phyloP scores from a whole-genome alignment of 2,888 invertebrate species.

The Leptura quadrifasciata region DNA sequence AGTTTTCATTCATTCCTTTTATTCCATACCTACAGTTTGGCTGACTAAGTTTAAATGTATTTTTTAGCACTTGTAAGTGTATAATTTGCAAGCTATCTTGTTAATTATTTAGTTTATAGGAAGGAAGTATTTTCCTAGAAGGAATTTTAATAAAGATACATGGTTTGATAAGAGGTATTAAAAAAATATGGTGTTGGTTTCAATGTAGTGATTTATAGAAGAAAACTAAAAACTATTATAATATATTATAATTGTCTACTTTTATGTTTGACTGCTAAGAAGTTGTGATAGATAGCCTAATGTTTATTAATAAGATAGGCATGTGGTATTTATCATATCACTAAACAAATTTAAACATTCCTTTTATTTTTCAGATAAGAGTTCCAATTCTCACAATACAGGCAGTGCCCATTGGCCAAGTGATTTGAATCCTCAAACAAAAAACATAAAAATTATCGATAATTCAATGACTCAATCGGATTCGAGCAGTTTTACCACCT shows the following conservation, averaged over 20 bases:
- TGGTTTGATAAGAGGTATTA: too few species aligned
- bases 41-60: too few species aligned
- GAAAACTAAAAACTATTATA: too few species aligned
- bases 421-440: constrained; percentile 61
- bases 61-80: background rate
- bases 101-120: too few species aligned
- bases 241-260: too few species aligned
- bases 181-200: too few species aligned
- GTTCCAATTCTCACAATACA: constrained; percentile 52
- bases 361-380: constrained; percentile 56
- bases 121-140: too few species aligned
- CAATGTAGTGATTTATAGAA: too few species aligned
- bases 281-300: background rate
- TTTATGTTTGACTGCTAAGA: background rate
- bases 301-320: background rate
- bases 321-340: constrained; percentile 12
- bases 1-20: too few species aligned
- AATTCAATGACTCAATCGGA: constrained; percentile 92
- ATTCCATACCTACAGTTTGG: too few species aligned
- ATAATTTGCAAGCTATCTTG: too few species aligned
- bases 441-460: constrained; percentile 72
- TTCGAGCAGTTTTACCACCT: constrained; percentile 88
- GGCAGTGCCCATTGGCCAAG: constrained; percentile 67
- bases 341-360: constrained; percentile 24
- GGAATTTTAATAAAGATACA: too few species aligned